Evolutionary conservation across 2,113 vertebrate genomes (phyloP).

Genomic region (Caranx ignobilis): DNA sequence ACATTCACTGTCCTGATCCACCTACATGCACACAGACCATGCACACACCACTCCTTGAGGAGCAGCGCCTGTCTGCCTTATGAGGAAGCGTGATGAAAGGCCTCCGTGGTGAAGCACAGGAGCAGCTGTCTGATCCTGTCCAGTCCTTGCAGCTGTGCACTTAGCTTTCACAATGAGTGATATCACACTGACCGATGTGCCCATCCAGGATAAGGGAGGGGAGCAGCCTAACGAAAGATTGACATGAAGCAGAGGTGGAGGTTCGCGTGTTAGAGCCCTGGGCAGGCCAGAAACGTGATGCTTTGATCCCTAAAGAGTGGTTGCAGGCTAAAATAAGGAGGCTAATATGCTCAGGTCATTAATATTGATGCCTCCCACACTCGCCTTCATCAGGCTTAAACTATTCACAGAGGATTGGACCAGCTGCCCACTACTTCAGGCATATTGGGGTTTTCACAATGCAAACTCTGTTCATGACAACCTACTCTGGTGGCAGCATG

Average conservation of each 20-base stretch:
- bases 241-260: slow-evolving; percentile 39
- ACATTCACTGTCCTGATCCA: slow-evolving; percentile 8
- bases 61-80: slow-evolving; percentile 5
- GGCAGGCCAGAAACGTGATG: neutral
- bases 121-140: slow-evolving; percentile 76
- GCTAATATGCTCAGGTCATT: slow-evolving; percentile 32
- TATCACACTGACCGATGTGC: slow-evolving; percentile 41
- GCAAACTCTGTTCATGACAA: slow-evolving; percentile 23
- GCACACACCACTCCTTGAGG: slow-evolving; percentile 47
- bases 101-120: slow-evolving; percentile 66
- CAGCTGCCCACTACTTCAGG: slow-evolving; percentile 2
- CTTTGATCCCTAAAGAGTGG: slow-evolving; percentile 53
- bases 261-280: slow-evolving; percentile 16
- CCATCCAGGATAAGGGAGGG: slow-evolving; percentile 6
- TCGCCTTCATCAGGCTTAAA: slow-evolving; percentile 26
- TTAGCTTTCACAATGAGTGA: slow-evolving; percentile 68
- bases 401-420: slow-evolving; percentile 41
- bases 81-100: slow-evolving; percentile 72
- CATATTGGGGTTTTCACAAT: neutral
- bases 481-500: neutral
- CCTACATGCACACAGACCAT: slow-evolving; percentile 32
- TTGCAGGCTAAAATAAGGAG: slow-evolving; percentile 56
- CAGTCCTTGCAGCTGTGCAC: slow-evolving; percentile 71
- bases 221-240: slow-evolving; percentile 30
- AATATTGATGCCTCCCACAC: slow-evolving; percentile 36